Conservation (phyloP, 2,113 vertebrate species). For the Garra rufa region DNA sequence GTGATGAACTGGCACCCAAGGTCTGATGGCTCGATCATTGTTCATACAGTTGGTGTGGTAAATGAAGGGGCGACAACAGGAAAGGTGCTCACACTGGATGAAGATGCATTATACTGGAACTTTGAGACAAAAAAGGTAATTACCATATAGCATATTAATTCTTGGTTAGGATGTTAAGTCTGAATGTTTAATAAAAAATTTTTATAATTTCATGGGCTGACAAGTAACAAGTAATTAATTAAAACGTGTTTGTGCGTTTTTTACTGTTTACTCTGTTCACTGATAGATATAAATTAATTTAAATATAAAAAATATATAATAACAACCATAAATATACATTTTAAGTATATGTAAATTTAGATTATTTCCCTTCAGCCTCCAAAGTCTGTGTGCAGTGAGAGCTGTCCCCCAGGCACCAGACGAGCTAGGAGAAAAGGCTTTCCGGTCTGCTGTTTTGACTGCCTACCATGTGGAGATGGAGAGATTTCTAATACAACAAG, state of each 20-base stretch:
- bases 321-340: not conserved
- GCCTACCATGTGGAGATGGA: conserved; percentile 75
- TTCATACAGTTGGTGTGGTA: conserved; percentile 64
- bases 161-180: not conserved
- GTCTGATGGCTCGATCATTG: conserved; percentile 59
- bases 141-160: not conserved
- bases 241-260: not conserved
- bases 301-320: not conserved
- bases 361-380: conserved; percentile 63
- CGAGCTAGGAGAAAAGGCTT: conserved; percentile 74
- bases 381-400: conserved; percentile 74
- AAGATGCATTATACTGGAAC: conserved; percentile 71
- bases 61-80: conserved; percentile 57
- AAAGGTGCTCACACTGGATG: conserved; percentile 65
- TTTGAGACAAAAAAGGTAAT: conserved; percentile 59
- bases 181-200: not conserved
- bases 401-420: conserved; percentile 73
- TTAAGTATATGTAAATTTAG: not conserved
- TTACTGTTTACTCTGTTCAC: not conserved
- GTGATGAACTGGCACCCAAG: conserved; percentile 74
- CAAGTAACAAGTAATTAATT: not conserved
- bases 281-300: not conserved
- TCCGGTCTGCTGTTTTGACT: conserved; percentile 60
- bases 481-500: conserved; percentile 71
- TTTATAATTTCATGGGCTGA: not conserved